Conservation (phyloP, 2,113 vertebrate species). For the Eidolon helvum region DNA sequence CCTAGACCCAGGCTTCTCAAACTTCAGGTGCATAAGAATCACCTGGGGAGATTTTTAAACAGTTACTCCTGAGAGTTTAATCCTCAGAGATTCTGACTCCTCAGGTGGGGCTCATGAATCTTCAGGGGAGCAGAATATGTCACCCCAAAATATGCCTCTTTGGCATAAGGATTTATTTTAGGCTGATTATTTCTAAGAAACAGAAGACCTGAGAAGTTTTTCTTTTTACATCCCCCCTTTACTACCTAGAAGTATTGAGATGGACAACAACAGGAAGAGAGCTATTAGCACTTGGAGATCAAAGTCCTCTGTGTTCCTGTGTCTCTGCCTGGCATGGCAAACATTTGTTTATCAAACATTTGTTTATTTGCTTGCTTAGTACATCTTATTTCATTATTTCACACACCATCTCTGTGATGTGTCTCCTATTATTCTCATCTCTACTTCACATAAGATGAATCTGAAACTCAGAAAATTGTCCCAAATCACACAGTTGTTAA, state of each 20-base stretch:
- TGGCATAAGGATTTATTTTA: not conserved
- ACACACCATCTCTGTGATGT: not conserved
- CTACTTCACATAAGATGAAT: not conserved
- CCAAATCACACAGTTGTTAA: not conserved
- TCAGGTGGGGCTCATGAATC: not conserved
- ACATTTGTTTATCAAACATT: not conserved
- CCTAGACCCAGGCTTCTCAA: not conserved
- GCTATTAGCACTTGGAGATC: not conserved
- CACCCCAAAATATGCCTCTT: not conserved
- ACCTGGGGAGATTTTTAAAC: not conserved
- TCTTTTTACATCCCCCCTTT: not conserved
- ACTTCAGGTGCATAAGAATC: not conserved
- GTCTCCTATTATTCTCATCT: not conserved
- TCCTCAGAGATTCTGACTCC: not conserved
- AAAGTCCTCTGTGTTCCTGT: not conserved
- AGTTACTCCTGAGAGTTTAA: not conserved
- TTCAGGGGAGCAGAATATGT: not conserved
- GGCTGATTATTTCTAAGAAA: not conserved
- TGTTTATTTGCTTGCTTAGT: not conserved
- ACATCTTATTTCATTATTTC: not conserved
- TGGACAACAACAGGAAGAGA: not conserved
- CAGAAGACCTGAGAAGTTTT: not conserved
- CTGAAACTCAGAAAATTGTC: not conserved
- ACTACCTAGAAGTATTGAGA: not conserved
- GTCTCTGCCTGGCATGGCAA: not conserved